These are phyloP conservation scores for Sesamia inferens DNA, from an alignment of 2,888 invertebrate species.

Conservation along the genomic window DNA sequence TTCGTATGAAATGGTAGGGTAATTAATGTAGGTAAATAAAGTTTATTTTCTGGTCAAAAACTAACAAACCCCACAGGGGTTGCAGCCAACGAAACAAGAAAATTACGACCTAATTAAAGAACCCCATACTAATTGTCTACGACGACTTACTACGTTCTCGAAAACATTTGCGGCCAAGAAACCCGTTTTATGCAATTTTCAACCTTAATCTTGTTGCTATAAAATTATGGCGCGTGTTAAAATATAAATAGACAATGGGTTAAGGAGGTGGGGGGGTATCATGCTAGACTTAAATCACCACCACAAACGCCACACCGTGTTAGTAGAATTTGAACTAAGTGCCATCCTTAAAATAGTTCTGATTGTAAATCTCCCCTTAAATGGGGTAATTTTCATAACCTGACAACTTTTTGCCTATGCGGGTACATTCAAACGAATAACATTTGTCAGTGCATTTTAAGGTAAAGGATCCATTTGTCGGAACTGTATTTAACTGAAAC, in stretches of 20 bases:
- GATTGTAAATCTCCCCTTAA: background rate
- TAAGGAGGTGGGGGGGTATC: background rate
- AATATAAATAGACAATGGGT: background rate
- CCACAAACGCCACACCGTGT: background rate
- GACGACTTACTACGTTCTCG: conserved; percentile 55
- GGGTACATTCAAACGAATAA: no score
- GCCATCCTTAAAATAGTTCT: background rate
- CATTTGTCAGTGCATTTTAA: background rate
- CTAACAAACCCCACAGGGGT: conserved; percentile 59
- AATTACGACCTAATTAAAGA: conserved; percentile 75
- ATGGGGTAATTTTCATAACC: background rate
- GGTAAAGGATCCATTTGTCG: conserved; percentile 7
- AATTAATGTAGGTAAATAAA: conserved; percentile 50
- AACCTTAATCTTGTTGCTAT: conserved; percentile 12
- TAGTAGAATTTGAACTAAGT: background rate
- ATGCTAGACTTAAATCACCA: background rate
- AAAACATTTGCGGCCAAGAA: conserved; percentile 33
- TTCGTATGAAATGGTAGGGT: conserved; percentile 58
- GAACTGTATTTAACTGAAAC: background rate
- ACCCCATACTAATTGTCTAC: conserved; percentile 71
- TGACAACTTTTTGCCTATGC: conserved; percentile 5
- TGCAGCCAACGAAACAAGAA: conserved; percentile 66
- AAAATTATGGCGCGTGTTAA: background rate
- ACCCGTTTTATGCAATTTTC: conserved; percentile 24
- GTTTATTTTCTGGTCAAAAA: conserved; percentile 62